Conservation (phyloP, 30 jellyfish, hydroid and myxozoan genomes). For the Chrysaora quinquecirrha region DNA sequence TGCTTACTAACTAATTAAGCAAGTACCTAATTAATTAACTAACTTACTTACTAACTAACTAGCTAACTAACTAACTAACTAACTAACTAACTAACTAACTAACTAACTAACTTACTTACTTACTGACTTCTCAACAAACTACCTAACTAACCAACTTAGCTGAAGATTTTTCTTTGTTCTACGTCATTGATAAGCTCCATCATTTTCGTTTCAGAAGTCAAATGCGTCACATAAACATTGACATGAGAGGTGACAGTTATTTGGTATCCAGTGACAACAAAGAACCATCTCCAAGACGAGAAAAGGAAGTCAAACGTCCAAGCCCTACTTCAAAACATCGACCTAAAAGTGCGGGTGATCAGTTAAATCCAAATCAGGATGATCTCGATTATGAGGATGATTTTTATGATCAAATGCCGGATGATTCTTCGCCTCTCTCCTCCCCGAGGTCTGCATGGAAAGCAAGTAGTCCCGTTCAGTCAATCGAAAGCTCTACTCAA, state of each 20-base stretch:
- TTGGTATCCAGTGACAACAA: conserved; percentile 22
- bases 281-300: background rate
- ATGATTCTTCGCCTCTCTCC: conserved; percentile 65
- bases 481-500: conserved; percentile 83
- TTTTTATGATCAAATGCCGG: conserved; percentile 61
- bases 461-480: conserved; percentile 28
- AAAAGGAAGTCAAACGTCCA: background rate
- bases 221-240: conserved; percentile 47
- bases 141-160: too few relatives aligned
- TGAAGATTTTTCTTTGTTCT: too few relatives aligned
- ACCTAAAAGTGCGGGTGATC: conserved; percentile 62
- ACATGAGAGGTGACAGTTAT: conserved; percentile 27
- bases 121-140: too few relatives aligned
- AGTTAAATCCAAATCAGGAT: conserved; percentile 8
- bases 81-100: too few relatives aligned
- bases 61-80: too few relatives aligned
- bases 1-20: too few relatives aligned
- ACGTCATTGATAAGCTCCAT: background rate
- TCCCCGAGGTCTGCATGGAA: conserved; percentile 86
- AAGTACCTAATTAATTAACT: too few relatives aligned
- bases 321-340: conserved; percentile 17
- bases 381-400: conserved; percentile 78
- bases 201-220: conserved; percentile 32
- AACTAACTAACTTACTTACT: too few relatives aligned
- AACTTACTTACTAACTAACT: too few relatives aligned